Evolutionary conservation across 2,797 vertebrate species (phyloP).

Genomic region (Pempheris klunzingeri): DNA sequence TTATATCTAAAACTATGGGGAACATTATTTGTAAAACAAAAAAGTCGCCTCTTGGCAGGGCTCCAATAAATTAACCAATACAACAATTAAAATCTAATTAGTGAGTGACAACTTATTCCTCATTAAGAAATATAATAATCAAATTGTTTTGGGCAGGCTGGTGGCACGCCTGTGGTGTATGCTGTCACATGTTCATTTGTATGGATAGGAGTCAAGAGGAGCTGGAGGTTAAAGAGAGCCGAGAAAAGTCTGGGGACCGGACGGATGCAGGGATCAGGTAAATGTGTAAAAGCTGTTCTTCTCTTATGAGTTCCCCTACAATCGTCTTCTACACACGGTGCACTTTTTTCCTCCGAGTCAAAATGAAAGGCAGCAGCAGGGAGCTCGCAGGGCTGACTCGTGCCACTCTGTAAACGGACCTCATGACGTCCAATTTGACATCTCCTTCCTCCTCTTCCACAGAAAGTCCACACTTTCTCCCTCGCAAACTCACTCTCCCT

Average conservation of each 20-base stretch:
- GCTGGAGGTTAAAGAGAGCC: constrained; percentile 16
- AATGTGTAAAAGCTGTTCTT: constrained; percentile 64
- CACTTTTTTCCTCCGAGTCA: constrained; percentile 66
- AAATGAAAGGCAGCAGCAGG: constrained; percentile 76
- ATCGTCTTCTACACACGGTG: constrained; percentile 61
- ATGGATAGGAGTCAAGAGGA: constrained; percentile 4
- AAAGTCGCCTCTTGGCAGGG: not conserved
- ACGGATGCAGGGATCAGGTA: constrained; percentile 63
- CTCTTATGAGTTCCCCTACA: constrained; percentile 63
- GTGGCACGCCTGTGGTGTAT: not conserved
- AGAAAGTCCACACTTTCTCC: constrained; percentile 37
- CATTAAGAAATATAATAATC: too few species aligned
- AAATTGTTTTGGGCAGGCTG: not conserved
- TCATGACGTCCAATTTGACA: constrained; percentile 77
- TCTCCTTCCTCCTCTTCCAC: constrained; percentile 54
- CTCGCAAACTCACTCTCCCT: constrained; percentile 21
- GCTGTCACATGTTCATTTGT: constrained; percentile 5
- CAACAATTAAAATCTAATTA: not conserved
- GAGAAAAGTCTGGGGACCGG: constrained; percentile 23
- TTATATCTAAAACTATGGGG: not conserved
- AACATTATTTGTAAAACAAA: not conserved
- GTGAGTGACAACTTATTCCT: not conserved
- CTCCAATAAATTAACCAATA: not conserved
- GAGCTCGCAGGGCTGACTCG: constrained; percentile 71
- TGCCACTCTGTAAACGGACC: constrained; percentile 71